Evolutionary conservation across 2,797 vertebrate genomes (phyloP), one percentile per base, ranked within the genome.

Genomic region (Enteromius thamalakanensis): DNA sequence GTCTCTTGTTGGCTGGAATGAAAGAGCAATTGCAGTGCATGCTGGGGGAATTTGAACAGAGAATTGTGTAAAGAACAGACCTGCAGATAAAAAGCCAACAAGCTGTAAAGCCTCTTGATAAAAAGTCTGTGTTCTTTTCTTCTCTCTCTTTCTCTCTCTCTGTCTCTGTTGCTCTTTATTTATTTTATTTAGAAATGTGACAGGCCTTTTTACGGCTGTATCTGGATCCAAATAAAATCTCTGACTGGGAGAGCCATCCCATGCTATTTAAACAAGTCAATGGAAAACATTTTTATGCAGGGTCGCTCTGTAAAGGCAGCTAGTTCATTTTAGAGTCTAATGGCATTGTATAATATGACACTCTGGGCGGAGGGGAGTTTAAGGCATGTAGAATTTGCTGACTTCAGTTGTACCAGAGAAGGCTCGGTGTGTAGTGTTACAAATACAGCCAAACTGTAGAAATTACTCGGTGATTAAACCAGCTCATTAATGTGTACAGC

Each of bases 41-140:
- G 71, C 40, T 4, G 51, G 53, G 47, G 34, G 78, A 76, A 87
- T 88, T 67, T 82, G 60, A 85, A 71, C 47, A 51, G 6, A 64
- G 67, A 67, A 15, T 68, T 72, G 12, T 67, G 17, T 58, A 65
- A 70, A 45, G 29, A 37, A 64, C 58, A 40, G 70, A 71, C 34
- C 70, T 67, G 40, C 51, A 76, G 53, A 55, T 23, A 40, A 78
- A 86, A 83, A 19, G 26, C 40, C 15, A 32, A 49, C 51, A 70
- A 80, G 37, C 21, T 26, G 2, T 67, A 10, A 70, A 70, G 3
- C 74, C 68, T 68, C 23, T 17, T 12, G 78, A 78, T 70, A 42
- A 21, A 64, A 75, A 15, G 17, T 34, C 60, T 75, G n/a, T 21
- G 21, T 72, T 49, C 12, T 81, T 29, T 29, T 49, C 11, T 11